A percentile compares a stretch with the other conserved stretches of the same genome.
Evolutionary conservation across 2,113 vertebrate species (phyloP).

Genomic region (Beaufortia kweichowensis): DNA sequence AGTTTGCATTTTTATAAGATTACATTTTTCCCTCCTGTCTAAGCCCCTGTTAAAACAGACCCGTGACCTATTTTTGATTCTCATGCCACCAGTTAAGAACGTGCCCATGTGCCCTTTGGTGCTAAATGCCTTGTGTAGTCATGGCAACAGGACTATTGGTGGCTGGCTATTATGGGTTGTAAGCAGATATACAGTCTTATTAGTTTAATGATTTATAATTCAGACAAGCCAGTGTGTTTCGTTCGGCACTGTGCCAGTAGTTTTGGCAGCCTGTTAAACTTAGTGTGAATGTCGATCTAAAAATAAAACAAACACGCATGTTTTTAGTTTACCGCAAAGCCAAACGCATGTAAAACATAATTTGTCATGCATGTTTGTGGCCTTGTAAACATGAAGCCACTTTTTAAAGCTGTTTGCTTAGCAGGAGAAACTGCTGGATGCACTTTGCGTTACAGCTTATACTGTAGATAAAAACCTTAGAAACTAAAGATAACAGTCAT

Average conservation of each 20-base stretch:
- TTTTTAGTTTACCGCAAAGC: constrained; percentile 10
- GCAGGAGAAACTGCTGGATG: background rate
- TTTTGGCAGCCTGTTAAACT: constrained; percentile 16
- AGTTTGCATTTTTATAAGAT: no score
- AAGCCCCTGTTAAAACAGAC: no score
- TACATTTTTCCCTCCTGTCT: no score
- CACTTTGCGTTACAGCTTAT: background rate
- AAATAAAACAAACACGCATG: constrained; percentile 15
- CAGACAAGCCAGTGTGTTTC: constrained; percentile 11
- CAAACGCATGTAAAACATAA: constrained; percentile 21
- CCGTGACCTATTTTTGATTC: no score
- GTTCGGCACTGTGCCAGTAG: constrained; percentile 20
- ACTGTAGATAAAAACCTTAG: constrained; percentile 6
- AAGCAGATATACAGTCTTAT: background rate
- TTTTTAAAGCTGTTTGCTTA: constrained; percentile 1
- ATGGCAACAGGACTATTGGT: constrained; percentile 1
- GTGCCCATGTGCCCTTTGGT: background rate
- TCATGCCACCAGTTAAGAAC: background rate
- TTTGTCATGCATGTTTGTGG: constrained; percentile 23
- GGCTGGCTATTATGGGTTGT: background rate
- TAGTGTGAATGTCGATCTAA: background rate
- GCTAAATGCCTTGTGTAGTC: background rate
- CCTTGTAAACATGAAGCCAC: constrained; percentile 28
- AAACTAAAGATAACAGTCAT: constrained; percentile 7
- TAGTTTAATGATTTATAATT: constrained; percentile 28